Conservation (phyloP, 2,113 vertebrate species). For the Hyaena hyaena region DNA sequence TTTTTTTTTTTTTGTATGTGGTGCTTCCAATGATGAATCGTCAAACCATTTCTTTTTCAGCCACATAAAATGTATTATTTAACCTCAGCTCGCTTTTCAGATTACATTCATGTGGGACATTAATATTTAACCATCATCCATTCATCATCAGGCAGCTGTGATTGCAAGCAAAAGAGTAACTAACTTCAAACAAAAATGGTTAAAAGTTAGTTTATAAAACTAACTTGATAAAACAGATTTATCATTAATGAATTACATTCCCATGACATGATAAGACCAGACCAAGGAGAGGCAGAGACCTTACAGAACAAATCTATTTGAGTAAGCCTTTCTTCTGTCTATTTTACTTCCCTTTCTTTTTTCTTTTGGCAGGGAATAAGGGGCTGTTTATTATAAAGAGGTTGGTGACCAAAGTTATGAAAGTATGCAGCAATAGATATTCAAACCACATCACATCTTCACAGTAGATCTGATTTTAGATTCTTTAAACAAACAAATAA, state of each 20-base stretch:
- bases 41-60: constrained; percentile 34
- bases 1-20: neutral
- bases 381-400: neutral
- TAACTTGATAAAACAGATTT: constrained; percentile 27
- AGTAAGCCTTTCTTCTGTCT: neutral
- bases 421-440: neutral
- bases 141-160: constrained; percentile 45
- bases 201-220: constrained; percentile 37
- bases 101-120: constrained; percentile 41
- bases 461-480: neutral
- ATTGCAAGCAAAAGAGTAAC: constrained; percentile 6
- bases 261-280: neutral
- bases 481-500: constrained; percentile 42
- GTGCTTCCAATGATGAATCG: constrained; percentile 36
- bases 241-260: constrained; percentile 8
- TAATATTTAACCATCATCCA: constrained; percentile 69
- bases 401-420: constrained; percentile 24
- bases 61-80: constrained; percentile 56
- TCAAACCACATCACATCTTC: neutral
- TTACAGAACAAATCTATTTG: neutral
- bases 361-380: neutral
- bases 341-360: neutral
- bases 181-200: constrained; percentile 31
- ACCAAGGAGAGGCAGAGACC: neutral
- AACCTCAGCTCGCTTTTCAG: constrained; percentile 51